A percentile compares a stretch with the other conserved stretches of the same genome.
These are phyloP conservation scores for Carlito syrichta DNA, from an alignment of 2,113 vertebrate species.

Conservation along the genomic window DNA sequence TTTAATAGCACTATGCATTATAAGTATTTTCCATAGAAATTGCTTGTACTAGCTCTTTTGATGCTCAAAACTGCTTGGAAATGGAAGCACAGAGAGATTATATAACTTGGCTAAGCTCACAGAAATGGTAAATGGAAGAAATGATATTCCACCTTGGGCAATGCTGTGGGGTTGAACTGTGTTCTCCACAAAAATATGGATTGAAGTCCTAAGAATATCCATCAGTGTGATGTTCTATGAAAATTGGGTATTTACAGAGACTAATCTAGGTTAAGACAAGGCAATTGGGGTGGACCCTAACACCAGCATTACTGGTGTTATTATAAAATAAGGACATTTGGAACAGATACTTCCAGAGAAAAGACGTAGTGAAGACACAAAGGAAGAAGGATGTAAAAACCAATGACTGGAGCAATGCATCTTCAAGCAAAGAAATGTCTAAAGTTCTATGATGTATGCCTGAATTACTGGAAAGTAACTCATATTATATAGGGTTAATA, in stretches of 20 bases:
- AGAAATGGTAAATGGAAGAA: not conserved
- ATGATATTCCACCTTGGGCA: not conserved
- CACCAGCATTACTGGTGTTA: not conserved
- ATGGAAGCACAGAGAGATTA: not conserved
- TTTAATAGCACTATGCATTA: not conserved
- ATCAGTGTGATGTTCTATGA: not conserved
- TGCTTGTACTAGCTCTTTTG: not conserved
- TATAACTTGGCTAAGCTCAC: not conserved
- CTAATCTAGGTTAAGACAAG: not conserved
- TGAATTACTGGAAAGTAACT: too few relatives aligned
- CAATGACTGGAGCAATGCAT: not conserved
- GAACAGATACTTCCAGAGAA: not conserved
- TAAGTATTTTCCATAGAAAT: not conserved
- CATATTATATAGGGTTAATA: too few relatives aligned
- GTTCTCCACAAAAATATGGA: not conserved
- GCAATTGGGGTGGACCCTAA: fast-evolving
- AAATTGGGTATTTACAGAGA: not conserved
- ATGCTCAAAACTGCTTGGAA: not conserved
- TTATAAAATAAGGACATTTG: not conserved
- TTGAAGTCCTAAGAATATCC: not conserved
- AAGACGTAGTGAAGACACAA: not conserved
- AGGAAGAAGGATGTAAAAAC: not conserved
- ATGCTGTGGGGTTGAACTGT: not conserved
- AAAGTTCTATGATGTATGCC: too few relatives aligned
- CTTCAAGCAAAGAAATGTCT: not conserved